phyloP scores from a whole-genome alignment of 2,113 vertebrate species.

The Aspidoscelis tigris region DNA sequence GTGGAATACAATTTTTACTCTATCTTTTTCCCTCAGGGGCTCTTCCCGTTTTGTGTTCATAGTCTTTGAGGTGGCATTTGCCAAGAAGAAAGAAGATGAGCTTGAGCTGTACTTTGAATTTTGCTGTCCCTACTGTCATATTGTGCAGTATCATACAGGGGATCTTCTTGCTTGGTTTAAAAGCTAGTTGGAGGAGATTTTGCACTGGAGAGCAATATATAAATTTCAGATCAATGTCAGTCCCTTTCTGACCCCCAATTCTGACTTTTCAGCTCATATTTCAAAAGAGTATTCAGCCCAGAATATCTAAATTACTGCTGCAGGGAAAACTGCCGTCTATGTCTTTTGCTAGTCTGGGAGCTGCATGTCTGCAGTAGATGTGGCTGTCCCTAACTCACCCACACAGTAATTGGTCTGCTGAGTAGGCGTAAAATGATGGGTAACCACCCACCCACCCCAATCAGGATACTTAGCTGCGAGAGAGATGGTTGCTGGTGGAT shows the following conservation, averaged over 20 bases:
- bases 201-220: not conserved
- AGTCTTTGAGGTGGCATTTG: not conserved
- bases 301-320: not conserved
- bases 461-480: not conserved
- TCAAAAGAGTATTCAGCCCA: not conserved
- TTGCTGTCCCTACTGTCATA: too few relatives aligned
- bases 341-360: not conserved
- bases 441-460: too few relatives aligned
- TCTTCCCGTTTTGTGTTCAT: not conserved
- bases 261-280: not conserved
- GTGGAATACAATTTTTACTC: too few relatives aligned
- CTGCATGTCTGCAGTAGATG: not conserved
- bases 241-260: not conserved
- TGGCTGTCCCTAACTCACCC: too few relatives aligned
- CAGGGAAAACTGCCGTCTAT: not conserved
- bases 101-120: too few relatives aligned
- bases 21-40: too few relatives aligned
- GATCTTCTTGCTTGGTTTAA: too few relatives aligned
- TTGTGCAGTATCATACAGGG: too few relatives aligned
- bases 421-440: too few relatives aligned
- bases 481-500: not conserved
- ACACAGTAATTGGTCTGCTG: too few relatives aligned
- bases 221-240: too few relatives aligned
- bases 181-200: not conserved
- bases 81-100: not conserved